These are phyloP conservation scores for Triplophysa bombifrons DNA, from an alignment of 2,797 vertebrate species.

Conservation along the genomic window DNA sequence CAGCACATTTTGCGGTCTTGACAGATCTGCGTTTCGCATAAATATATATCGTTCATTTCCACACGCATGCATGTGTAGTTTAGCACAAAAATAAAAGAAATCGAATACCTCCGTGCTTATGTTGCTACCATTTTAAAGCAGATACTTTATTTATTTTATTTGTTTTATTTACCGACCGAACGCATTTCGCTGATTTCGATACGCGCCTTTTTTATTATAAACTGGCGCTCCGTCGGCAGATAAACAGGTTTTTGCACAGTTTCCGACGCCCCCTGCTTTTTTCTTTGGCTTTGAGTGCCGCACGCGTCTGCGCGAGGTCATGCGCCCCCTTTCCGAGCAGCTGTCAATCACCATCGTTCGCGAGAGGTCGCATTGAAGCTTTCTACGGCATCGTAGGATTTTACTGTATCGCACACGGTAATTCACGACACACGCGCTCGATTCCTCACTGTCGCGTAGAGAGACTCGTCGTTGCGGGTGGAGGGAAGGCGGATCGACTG, in stretches of 20 bases:
- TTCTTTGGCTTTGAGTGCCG: slow-evolving; percentile 70
- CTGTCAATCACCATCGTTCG: slow-evolving; percentile 56
- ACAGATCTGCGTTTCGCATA: background rate
- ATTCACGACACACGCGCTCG: slow-evolving; percentile 62
- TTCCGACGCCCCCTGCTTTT: slow-evolving; percentile 70
- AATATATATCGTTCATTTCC: background rate
- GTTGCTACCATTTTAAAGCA: background rate
- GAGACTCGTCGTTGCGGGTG: slow-evolving; percentile 64
- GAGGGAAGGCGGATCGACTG: slow-evolving; percentile 66
- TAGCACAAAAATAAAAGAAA: background rate
- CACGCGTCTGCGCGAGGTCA: slow-evolving; percentile 62
- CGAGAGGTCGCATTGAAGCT: slow-evolving; percentile 59
- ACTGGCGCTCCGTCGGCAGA: slow-evolving; percentile 58
- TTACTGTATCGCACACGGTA: background rate
- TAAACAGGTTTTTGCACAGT: slow-evolving; percentile 68
- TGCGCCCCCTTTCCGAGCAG: slow-evolving; percentile 53
- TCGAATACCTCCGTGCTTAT: too few species aligned
- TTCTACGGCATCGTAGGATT: slow-evolving; percentile 25
- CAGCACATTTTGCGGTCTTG: background rate
- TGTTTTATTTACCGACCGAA: background rate
- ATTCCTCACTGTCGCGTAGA: slow-evolving; percentile 65
- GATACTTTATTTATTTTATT: background rate
- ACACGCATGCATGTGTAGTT: background rate
- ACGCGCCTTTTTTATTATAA: slow-evolving; percentile 8
- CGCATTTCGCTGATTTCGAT: background rate